A percentile compares a stretch with the other conserved stretches of the same genome.
Conservation (phyloP, 2,113 vertebrate species). For the Sylvietta virens region DNA sequence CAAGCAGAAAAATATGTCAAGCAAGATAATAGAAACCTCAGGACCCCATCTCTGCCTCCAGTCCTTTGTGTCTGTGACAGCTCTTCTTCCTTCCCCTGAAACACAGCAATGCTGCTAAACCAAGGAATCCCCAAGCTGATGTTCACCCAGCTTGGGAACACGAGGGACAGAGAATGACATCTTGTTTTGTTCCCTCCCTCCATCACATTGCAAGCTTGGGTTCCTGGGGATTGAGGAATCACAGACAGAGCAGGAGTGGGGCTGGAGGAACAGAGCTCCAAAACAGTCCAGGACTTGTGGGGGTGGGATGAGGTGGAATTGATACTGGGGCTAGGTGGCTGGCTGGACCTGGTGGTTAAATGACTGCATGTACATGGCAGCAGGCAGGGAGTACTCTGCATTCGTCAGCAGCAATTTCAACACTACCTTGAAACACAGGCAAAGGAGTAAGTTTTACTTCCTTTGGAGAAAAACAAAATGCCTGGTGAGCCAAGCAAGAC, state of each 20-base stretch:
- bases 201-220: neutral
- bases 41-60: neutral
- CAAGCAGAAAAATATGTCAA: too few relatives aligned
- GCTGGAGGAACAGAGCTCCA: neutral
- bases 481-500: neutral
- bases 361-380: neutral
- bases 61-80: neutral
- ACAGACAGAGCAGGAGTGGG: neutral
- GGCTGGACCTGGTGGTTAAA: neutral
- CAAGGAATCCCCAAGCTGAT: neutral
- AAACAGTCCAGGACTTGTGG: neutral
- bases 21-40: too few relatives aligned
- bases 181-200: neutral
- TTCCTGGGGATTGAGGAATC: neutral
- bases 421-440: neutral
- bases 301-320: neutral
- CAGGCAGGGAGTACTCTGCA: neutral
- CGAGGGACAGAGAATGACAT: neutral
- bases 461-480: neutral
- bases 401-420: neutral
- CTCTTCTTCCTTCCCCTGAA: neutral
- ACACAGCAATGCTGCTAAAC: neutral
- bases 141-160: neutral
- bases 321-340: neutral
- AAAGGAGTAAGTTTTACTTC: neutral